Base-by-base conservation (phyloP, 2,113 vertebrate species). In the Hypanus sabinus region DNA sequence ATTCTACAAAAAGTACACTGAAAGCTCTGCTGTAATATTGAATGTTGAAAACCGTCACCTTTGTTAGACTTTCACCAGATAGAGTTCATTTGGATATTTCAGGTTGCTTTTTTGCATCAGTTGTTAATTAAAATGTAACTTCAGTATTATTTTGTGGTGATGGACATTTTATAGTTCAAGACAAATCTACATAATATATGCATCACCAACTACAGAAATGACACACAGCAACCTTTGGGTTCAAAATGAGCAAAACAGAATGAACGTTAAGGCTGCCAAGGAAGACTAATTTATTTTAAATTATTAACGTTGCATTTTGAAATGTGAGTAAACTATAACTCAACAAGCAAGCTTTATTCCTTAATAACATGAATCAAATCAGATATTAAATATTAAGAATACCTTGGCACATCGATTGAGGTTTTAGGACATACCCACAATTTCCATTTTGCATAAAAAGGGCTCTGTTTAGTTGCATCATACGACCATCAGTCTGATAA, bases 401-500 rank as follows among this genome's bases (percentile, higher is more conserved):
- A 99, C 99, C 99, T 98, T 98, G 99, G 95, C 98, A 98, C 98
- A 99, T 98, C 79, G 98, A 97, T 94, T 97, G 98, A 16, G 99
- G 99, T 95, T 99, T 99, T 91, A 99, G 98, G 94, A 99, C 97
- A 5, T 99, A 99, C 55, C 99, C 99, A 94, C 97, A 98, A 9
- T 98, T 98, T 94, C 99, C 99, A 0, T 99, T 99, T 77, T 98
- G 96, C 96, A 98, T 98, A 95, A 99, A 99, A 95, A 99, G 99
- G 94, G 99, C 97, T 95, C 98, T 97, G 95, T 99, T 99, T 95
- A 99, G 95, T 95, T 99, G 99, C 98, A 99, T 99, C 98, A 99
- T 97, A 20, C 99, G 97, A 22, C 99, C 99, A 94, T 99, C 98
- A 0, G 99, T 98, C 95, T 99, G 99, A 95, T 99, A 99, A 96